Conservation (phyloP, 92 coral and sea anemone genomes). For the Parazoanthus darwini region DNA sequence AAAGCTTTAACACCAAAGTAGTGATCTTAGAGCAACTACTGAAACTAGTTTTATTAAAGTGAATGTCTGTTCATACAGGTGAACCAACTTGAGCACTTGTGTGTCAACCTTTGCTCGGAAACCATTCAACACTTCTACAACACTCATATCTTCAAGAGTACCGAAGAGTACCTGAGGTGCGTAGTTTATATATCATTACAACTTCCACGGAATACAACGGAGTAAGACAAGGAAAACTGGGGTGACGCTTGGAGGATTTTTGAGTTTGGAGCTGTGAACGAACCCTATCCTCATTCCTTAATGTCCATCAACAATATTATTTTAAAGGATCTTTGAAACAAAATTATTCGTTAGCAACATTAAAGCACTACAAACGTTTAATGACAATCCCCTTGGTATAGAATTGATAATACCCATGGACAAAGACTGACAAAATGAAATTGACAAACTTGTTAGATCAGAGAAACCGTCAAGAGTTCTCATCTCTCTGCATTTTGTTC, state of each 20-base stretch:
- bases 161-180: slow-evolving; percentile 91
- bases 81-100: slow-evolving; percentile 89
- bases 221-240: not conserved
- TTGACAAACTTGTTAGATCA: too few relatives aligned
- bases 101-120: slow-evolving; percentile 93
- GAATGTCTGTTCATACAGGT: slow-evolving; percentile 48
- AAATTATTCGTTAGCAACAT: not conserved
- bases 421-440: too few relatives aligned
- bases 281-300: not conserved
- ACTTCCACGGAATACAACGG: not conserved
- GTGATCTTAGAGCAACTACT: not conserved
- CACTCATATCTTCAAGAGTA: slow-evolving; percentile 89
- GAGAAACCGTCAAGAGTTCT: too few relatives aligned
- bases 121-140: slow-evolving; percentile 96
- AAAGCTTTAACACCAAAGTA: not conserved
- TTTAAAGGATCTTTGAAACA: not conserved
- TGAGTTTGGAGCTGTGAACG: not conserved
- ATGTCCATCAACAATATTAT: not conserved
- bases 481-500: too few relatives aligned
- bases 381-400: not conserved
- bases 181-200: not conserved
- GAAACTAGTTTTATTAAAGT: too few relatives aligned
- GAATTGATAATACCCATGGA: not conserved
- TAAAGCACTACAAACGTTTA: not conserved
- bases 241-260: not conserved